A percentile compares a stretch with the other conserved stretches of the same genome.
Evolutionary conservation across 2,113 vertebrate genomes (phyloP).

Genomic region (Rhipidura dahli): DNA sequence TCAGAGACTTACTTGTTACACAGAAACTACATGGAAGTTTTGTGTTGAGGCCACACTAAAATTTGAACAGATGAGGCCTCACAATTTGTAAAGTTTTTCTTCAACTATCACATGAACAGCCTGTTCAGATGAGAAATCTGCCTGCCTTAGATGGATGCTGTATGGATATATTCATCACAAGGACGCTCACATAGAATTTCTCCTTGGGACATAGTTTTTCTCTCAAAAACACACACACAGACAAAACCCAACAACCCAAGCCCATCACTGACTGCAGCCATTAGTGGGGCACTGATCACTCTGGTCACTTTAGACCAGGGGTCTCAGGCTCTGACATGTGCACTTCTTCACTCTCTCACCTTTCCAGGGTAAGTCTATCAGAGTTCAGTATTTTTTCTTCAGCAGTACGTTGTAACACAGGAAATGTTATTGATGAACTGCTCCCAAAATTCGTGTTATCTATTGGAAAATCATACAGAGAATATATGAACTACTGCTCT

Average conservation of each 20-base stretch:
- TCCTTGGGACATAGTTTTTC: too few species aligned
- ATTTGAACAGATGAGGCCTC: neutral
- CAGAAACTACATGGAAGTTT: neutral
- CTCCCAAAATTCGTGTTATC: slow-evolving; percentile 64
- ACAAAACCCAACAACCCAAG: neutral
- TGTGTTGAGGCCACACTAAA: neutral
- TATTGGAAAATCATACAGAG: neutral
- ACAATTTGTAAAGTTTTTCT: neutral
- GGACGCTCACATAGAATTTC: neutral
- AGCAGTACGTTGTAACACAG: slow-evolving; percentile 71
- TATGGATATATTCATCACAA: neutral
- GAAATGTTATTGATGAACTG: slow-evolving; percentile 72
- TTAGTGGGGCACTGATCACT: neutral
- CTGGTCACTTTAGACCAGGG: neutral
- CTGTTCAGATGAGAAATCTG: neutral
- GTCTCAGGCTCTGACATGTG: fast-evolving
- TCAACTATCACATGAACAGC: neutral
- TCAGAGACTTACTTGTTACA: neutral
- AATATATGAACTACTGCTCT: neutral
- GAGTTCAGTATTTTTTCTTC: slow-evolving; percentile 78
- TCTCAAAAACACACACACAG: neutral
- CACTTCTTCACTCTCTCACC: slow-evolving; percentile 63
- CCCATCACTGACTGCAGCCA: neutral
- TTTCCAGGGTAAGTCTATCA: slow-evolving; percentile 85
- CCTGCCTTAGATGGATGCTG: neutral